phyloP scores from a whole-genome alignment of 2,797 vertebrate genomes.

The Falco novaeseelandiae region DNA sequence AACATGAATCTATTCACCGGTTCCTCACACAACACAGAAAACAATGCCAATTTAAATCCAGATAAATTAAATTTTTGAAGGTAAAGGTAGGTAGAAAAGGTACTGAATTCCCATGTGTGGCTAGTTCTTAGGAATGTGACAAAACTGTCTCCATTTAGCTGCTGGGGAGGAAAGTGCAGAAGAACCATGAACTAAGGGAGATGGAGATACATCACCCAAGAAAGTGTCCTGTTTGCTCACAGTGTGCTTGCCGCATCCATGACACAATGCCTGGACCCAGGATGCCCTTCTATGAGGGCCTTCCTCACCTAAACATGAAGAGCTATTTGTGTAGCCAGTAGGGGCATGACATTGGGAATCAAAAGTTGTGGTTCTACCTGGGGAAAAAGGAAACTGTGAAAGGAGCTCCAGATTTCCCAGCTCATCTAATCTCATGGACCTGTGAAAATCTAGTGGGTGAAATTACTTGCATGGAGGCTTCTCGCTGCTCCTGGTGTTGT shows the following conservation, averaged over 20 bases:
- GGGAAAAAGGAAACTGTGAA: background rate
- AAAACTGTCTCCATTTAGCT: background rate
- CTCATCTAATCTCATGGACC: background rate
- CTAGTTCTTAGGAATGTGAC: background rate
- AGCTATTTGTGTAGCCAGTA: background rate
- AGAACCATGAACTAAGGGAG: background rate
- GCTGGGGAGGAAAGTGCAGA: background rate
- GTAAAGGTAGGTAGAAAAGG: background rate
- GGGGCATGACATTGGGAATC: background rate
- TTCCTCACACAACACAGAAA: background rate
- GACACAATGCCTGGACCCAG: background rate
- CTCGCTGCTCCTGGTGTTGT: background rate
- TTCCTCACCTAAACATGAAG: background rate
- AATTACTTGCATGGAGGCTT: background rate
- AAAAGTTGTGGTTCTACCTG: background rate
- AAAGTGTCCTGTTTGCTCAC: background rate
- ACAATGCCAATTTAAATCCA: constrained; percentile 11
- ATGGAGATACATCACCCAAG: background rate
- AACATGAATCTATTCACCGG: constrained; percentile 24
- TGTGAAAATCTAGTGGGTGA: background rate
- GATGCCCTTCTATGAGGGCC: background rate
- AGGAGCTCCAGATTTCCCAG: background rate
- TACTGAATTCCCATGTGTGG: background rate
- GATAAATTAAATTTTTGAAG: constrained; percentile 10
- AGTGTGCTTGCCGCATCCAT: background rate